These are phyloP conservation scores for Stenoptilia bipunctidactyla DNA, from an alignment of 2,888 invertebrate genomes.

Conservation along the genomic window DNA sequence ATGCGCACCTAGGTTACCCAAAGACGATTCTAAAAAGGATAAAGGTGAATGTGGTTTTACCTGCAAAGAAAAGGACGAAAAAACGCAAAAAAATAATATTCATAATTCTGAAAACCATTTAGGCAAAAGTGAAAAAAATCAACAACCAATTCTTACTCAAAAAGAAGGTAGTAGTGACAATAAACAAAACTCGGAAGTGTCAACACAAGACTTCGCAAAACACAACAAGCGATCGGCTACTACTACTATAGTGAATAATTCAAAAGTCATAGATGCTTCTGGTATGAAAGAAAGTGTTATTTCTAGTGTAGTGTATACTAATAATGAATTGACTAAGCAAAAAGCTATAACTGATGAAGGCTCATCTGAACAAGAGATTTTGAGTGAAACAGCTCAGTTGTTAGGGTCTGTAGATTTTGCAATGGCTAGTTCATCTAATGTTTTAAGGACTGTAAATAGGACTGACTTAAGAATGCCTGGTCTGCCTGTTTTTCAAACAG, in stretches of 20 bases:
- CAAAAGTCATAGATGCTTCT: neutral
- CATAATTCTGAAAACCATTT: neutral
- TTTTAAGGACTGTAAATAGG: slow-evolving; percentile 32
- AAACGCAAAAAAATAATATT: neutral
- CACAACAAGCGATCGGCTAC: slow-evolving; percentile 23
- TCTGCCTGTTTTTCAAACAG: slow-evolving; percentile 53
- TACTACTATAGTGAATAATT: slow-evolving; percentile 20
- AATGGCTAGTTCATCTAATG: slow-evolving; percentile 31
- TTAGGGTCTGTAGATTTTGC: slow-evolving; percentile 43
- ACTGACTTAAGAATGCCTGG: slow-evolving; percentile 51
- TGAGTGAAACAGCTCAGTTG: slow-evolving; percentile 72
- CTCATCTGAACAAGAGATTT: slow-evolving; percentile 77
- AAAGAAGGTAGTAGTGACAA: slow-evolving; percentile 24
- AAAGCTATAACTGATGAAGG: slow-evolving; percentile 75
- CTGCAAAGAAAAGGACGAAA: slow-evolving; percentile 16
- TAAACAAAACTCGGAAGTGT: slow-evolving; percentile 32
- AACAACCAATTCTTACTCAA: no score
- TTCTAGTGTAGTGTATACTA: slow-evolving; percentile 59
- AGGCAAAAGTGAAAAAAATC: no score
- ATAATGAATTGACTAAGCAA: slow-evolving; percentile 38
- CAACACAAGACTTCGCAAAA: slow-evolving; percentile 22
- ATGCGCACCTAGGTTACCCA: slow-evolving; percentile 62
- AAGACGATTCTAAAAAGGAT: slow-evolving; percentile 34
- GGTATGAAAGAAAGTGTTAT: slow-evolving; percentile 33
- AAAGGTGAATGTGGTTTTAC: slow-evolving; percentile 23